These are phyloP conservation scores for Eciton burchellii DNA, from an alignment of 1,140 invertebrate genomes.

Conservation along the genomic window DNA sequence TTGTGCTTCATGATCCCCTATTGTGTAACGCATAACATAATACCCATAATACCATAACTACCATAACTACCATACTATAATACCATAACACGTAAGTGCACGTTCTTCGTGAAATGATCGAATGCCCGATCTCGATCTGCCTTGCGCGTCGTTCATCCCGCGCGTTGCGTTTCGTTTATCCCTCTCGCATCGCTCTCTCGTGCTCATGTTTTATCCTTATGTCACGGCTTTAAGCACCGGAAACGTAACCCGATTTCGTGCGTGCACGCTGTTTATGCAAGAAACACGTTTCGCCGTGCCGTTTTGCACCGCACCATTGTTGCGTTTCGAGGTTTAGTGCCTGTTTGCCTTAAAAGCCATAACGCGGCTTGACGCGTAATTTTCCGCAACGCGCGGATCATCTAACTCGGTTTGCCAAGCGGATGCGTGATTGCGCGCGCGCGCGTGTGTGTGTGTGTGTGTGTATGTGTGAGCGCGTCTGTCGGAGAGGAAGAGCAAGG, in stretches of 20 bases:
- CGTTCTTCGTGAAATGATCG: no score
- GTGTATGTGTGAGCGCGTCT: no score
- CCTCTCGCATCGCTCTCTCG: background rate
- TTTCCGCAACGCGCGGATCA: slow-evolving; percentile 49
- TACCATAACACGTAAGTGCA: no score
- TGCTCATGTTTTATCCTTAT: slow-evolving; percentile 36
- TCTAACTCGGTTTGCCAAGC: slow-evolving; percentile 47
- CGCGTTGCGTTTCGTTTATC: background rate
- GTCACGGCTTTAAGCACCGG: slow-evolving; percentile 31
- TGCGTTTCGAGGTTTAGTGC: slow-evolving; percentile 44
- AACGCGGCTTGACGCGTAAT: slow-evolving; percentile 58
- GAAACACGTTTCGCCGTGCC: slow-evolving; percentile 31
- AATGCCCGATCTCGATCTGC: no score
- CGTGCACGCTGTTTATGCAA: slow-evolving; percentile 41
- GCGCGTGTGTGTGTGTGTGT: background rate
- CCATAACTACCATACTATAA: no score
- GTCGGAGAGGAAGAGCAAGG: no score
- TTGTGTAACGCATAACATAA: no score
- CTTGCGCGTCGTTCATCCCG: background rate
- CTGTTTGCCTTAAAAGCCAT: slow-evolving; percentile 58
- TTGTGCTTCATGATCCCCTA: no score
- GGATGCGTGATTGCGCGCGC: background rate
- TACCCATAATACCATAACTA: no score
- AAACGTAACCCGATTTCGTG: slow-evolving; percentile 35
- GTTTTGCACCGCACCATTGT: slow-evolving; percentile 12